Conservation (phyloP, 2,797 vertebrate genomes). For the Champsocephalus gunnari region DNA sequence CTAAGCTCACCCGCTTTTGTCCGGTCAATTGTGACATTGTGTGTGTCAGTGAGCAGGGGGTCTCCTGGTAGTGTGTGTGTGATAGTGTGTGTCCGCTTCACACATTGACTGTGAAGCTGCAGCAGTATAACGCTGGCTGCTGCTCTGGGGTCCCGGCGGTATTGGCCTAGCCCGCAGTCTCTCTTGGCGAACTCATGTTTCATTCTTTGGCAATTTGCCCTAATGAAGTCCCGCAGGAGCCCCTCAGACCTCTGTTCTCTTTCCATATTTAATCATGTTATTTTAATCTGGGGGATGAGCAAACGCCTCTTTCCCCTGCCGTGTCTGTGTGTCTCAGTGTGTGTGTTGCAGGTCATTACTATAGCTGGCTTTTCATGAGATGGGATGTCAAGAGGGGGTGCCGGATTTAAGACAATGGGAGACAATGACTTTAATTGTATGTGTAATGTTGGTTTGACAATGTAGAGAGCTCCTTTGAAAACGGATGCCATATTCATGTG, state of each 20-base stretch:
- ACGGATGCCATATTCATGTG: slow-evolving; percentile 54
- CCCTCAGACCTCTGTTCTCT: slow-evolving; percentile 93
- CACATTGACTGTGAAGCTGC: slow-evolving; percentile 91
- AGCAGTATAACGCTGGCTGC: slow-evolving; percentile 88
- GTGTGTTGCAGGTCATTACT: slow-evolving; percentile 83
- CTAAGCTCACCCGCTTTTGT: slow-evolving; percentile 85
- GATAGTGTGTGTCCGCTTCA: slow-evolving; percentile 87
- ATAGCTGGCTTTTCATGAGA: slow-evolving; percentile 77
- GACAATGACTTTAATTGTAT: slow-evolving; percentile 73
- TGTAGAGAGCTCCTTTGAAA: slow-evolving; percentile 62
- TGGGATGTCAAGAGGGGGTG: slow-evolving; percentile 75
- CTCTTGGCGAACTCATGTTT: slow-evolving; percentile 98
- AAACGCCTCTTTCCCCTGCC: slow-evolving; percentile 80
- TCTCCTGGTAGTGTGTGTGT: slow-evolving; percentile 82
- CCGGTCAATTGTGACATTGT: slow-evolving; percentile 94
- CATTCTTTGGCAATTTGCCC: slow-evolving; percentile 99
- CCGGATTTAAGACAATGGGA: slow-evolving; percentile 76
- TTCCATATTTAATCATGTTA: slow-evolving; percentile 97
- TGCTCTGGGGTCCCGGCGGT: slow-evolving; percentile 87
- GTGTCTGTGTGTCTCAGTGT: slow-evolving; percentile 23
- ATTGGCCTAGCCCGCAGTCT: slow-evolving; percentile 90
- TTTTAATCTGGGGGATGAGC: slow-evolving; percentile 92
- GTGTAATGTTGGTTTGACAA: slow-evolving; percentile 66
- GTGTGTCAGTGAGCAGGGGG: slow-evolving; percentile 91
- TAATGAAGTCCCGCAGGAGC: slow-evolving; percentile 98